Evolutionary conservation across 2,113 vertebrate species (phyloP).

Genomic region (Oryzias curvinotus): DNA sequence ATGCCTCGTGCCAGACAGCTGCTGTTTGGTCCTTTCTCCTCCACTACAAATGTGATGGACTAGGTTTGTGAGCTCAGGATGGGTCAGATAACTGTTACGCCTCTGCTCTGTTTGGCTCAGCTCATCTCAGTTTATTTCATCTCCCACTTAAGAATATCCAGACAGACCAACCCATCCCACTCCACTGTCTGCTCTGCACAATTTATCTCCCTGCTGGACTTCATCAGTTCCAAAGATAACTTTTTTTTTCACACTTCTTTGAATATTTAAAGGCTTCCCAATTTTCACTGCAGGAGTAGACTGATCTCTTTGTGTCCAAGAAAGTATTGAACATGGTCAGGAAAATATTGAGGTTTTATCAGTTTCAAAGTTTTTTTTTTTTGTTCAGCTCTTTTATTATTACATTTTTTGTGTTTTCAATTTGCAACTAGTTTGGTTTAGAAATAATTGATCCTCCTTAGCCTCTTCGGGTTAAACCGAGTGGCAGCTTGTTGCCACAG

Average conservation of each 20-base stretch:
- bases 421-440: no score
- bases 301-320: not conserved
- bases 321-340: not conserved
- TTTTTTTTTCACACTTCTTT: slow-evolving; percentile 7
- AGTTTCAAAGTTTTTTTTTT: not conserved
- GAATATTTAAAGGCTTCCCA: not conserved
- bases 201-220: slow-evolving; percentile 43
- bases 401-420: no score
- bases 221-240: slow-evolving; percentile 27
- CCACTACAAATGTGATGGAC: slow-evolving; percentile 36
- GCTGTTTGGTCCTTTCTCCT: slow-evolving; percentile 43
- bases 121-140: slow-evolving; percentile 42
- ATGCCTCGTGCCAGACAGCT: slow-evolving; percentile 45
- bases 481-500: no score
- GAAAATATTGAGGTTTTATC: not conserved
- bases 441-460: no score
- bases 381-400: not conserved
- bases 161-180: slow-evolving; percentile 45
- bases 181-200: slow-evolving; percentile 52
- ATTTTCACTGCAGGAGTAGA: slow-evolving; percentile 9
- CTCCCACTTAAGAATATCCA: slow-evolving; percentile 50
- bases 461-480: no score
- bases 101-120: slow-evolving; percentile 51
- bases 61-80: slow-evolving; percentile 40
- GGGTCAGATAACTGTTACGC: slow-evolving; percentile 50